Evolutionary conservation across 2,797 vertebrate genomes (phyloP).

Genomic region (Gymnopithys bicolor): DNA sequence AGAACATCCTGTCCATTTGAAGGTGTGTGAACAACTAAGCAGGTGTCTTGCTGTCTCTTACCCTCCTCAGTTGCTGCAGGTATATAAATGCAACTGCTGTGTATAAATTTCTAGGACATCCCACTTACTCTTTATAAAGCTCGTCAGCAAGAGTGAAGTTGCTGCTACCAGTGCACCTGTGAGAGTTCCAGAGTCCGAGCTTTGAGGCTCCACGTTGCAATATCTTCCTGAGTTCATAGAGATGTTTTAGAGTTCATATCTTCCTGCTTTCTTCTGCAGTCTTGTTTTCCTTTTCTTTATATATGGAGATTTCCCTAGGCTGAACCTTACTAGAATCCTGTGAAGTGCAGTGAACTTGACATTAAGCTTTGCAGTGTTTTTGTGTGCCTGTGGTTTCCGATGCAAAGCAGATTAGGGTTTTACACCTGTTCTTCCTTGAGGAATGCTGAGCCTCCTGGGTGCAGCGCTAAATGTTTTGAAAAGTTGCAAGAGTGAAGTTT

Average conservation of each 20-base stretch:
- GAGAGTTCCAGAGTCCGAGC: background rate
- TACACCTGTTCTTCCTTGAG: background rate
- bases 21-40: background rate
- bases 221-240: background rate
- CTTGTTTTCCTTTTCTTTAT: background rate
- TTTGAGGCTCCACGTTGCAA: rapidly evolving
- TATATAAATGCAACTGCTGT: background rate
- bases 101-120: background rate
- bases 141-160: background rate
- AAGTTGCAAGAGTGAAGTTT: background rate
- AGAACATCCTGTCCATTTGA: background rate
- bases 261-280: background rate
- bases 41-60: background rate
- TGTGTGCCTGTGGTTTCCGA: background rate
- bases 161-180: background rate
- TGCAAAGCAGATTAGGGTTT: background rate
- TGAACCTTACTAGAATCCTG: background rate
- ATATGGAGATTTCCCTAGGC: background rate
- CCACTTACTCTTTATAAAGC: background rate
- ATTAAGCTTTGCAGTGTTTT: background rate
- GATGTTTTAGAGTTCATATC: background rate
- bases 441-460: background rate
- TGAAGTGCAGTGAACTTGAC: background rate
- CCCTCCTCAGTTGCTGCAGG: background rate
- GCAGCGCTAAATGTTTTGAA: background rate